phyloP scores from a whole-genome alignment of 2,113 vertebrate species.

The Podiceps cristatus region DNA sequence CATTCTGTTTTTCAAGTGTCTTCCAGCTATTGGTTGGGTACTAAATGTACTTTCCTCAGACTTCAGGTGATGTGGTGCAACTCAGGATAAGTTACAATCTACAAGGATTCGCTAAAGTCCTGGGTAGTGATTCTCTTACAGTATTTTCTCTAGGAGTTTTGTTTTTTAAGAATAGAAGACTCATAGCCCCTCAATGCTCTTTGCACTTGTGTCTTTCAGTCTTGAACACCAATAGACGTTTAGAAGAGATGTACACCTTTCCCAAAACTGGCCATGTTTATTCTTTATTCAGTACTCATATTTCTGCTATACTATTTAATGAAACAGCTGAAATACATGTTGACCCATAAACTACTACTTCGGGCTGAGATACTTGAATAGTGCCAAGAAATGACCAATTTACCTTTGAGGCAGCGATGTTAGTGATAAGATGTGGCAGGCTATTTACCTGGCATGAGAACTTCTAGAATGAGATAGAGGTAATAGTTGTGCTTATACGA shows the following conservation, averaged over 20 bases:
- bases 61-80: neutral
- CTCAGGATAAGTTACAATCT: conserved; percentile 1
- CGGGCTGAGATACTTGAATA: neutral
- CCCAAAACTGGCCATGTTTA: neutral
- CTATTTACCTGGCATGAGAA: neutral
- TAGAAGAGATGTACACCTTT: neutral
- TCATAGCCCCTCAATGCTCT: neutral
- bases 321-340: neutral
- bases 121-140: neutral
- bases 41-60: conserved; percentile 21
- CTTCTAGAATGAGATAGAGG: neutral
- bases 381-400: neutral
- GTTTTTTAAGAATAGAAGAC: neutral
- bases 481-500: neutral
- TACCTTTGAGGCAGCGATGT: neutral
- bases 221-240: neutral
- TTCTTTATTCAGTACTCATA: neutral
- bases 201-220: neutral
- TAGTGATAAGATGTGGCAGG: neutral
- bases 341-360: neutral
- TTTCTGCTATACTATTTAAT: neutral
- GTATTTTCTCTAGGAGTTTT: neutral
- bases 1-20: conserved; percentile 39
- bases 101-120: conserved; percentile 3
- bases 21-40: conserved; percentile 51